Evolutionary conservation across 2,888 invertebrate species (phyloP).

Genomic region (Leucophora obtusa): DNA sequence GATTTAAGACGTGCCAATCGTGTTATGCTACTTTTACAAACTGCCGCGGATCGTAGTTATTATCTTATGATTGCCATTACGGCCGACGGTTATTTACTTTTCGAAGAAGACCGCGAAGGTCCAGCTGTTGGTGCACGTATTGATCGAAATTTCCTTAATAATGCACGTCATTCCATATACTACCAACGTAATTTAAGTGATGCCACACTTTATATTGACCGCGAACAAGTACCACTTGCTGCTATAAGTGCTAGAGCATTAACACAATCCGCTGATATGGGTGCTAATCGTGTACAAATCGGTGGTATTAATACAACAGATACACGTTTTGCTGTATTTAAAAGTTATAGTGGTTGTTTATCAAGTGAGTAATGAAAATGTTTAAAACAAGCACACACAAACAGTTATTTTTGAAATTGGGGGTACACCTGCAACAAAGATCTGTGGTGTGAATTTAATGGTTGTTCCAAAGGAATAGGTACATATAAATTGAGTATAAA

Average conservation of each 20-base stretch:
- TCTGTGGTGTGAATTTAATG: no score
- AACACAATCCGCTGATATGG: constrained; percentile 83
- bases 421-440: not conserved
- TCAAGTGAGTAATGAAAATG: constrained; percentile 84
- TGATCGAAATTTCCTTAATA: constrained; percentile 89
- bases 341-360: constrained; percentile 92
- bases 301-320: constrained; percentile 92
- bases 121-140: constrained; percentile 85
- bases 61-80: constrained; percentile 90
- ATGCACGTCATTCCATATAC: constrained; percentile 86
- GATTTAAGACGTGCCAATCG: constrained; percentile 88
- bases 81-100: constrained; percentile 89
- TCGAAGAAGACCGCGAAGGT: constrained; percentile 90
- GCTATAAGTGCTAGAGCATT: constrained; percentile 85
- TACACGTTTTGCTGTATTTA: constrained; percentile 88
- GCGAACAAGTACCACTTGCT: constrained; percentile 85
- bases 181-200: constrained; percentile 85
- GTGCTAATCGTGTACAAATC: constrained; percentile 90
- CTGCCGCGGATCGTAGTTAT: constrained; percentile 90
- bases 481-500: no score
- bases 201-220: constrained; percentile 86
- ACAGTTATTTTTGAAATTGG: not conserved
- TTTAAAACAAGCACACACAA: not conserved
- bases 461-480: no score
- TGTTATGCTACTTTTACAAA: constrained; percentile 88